Evolutionary conservation across 2,888 invertebrate genomes (phyloP), one percentile per base, ranked within the genome.

Genomic region (Oxystoma pomonae): DNA sequence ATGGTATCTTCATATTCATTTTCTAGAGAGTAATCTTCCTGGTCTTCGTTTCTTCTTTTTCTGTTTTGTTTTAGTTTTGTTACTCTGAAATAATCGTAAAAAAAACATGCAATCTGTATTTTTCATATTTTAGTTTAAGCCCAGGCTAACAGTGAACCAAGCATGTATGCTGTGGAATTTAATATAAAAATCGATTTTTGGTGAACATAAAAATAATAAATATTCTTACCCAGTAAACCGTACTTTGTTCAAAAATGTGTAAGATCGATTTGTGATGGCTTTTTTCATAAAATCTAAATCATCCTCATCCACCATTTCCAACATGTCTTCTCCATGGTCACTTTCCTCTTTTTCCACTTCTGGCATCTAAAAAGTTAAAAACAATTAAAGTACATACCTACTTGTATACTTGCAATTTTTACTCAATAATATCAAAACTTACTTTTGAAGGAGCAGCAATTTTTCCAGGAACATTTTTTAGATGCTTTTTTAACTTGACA

Each of bases 1-100:
- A 76, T 78, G 53, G 86, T 83, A 20, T 84, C 82, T 67, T 89
- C 87, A 78, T 91, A 91, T 57, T 86, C 84, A 9, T 84, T 84
- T 73, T 90, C 90, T 56, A 90, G 75, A n/a, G 82, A 81, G 66
- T 82, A 82, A 61, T 80, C 77, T 57, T 73, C 74, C 63, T 35
- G 3, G 12, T 35, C 12, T 7, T 3, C 35, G 12, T 3, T 35
- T 35, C 12, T 35, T 12, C 35, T 35, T 35, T 35, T 35, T 12
- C 35, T 35, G 12, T 35, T 35, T 3, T 35, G 3, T 35, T n/a
- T n/a, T n/a, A n/a, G n/a, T n/a, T n/a, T n/a, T n/a, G n/a, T n/a
- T n/a, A n/a, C n/a, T n/a, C n/a, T n/a, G n/a, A n/a, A n/a, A n/a
- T n/a, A n/a, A n/a, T n/a, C n/a, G n/a, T n/a, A n/a, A n/a, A n/a